Evolutionary conservation across 2,113 vertebrate species (phyloP).

Genomic region (Dissostichus mawsoni): DNA sequence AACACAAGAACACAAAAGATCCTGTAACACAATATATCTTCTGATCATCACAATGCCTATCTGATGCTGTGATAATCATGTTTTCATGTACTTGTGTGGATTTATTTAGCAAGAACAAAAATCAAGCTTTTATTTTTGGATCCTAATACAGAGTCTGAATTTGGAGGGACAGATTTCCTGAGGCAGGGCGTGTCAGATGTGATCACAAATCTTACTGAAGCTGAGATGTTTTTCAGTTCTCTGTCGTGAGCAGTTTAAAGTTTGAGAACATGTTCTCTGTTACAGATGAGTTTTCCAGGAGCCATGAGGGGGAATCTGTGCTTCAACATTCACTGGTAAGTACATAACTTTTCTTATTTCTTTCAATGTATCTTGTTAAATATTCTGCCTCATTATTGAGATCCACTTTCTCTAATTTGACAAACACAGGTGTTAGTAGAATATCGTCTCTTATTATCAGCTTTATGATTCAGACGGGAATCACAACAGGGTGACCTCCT

Average conservation of each 20-base stretch:
- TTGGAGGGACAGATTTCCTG: conserved; percentile 7
- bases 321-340: conserved; percentile 59
- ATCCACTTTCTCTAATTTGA: neutral
- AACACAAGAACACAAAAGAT: neutral
- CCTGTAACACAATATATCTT: neutral
- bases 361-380: neutral
- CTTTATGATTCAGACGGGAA: conserved; percentile 17
- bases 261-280: conserved; percentile 16
- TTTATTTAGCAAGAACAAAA: neutral
- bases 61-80: neutral
- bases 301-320: conserved; percentile 23
- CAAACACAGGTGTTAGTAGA: neutral
- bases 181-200: neutral
- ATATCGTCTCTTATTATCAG: conserved; percentile 8
- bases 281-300: conserved; percentile 49
- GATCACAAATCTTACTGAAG: neutral
- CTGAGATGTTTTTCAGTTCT: neutral
- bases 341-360: neutral
- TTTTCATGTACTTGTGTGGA: neutral
- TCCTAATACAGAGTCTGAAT: neutral
- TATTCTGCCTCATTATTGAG: neutral
- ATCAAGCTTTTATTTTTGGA: conserved; percentile 11
- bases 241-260: neutral
- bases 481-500: conserved; percentile 16
- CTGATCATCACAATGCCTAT: neutral